These are phyloP conservation scores for Alitta virens DNA, from an alignment of 2,888 invertebrate genomes.

Conservation along the genomic window DNA sequence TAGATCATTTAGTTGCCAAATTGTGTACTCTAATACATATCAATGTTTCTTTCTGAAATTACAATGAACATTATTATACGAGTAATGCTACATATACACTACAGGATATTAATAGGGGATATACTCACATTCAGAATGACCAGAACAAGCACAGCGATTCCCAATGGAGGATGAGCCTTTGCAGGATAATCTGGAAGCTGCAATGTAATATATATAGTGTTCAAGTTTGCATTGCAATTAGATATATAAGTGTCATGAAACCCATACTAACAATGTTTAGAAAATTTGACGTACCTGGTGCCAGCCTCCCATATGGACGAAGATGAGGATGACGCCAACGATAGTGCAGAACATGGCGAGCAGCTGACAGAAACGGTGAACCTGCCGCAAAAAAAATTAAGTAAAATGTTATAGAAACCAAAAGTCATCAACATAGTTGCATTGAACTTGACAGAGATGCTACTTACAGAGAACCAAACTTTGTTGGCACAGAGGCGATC, in stretches of 20 bases:
- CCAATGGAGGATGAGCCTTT: slow-evolving; percentile 55
- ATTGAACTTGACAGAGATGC: too few species aligned
- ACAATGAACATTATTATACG: too few species aligned
- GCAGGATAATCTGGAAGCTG: slow-evolving; percentile 30
- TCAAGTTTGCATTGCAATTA: neutral
- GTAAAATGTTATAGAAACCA: too few species aligned
- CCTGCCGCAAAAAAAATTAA: slow-evolving; percentile 17
- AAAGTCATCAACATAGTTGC: too few species aligned
- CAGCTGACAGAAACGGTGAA: slow-evolving; percentile 28
- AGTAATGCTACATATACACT: too few species aligned
- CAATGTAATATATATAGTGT: neutral
- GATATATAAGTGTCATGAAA: too few species aligned
- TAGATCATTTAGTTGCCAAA: neutral
- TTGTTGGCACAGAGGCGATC: slow-evolving; percentile 39
- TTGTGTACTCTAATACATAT: too few species aligned
- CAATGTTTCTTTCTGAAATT: too few species aligned
- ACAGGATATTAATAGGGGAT: neutral
- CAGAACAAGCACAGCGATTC: slow-evolving; percentile 53
- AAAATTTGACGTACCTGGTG: slow-evolving; percentile 32
- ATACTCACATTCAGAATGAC: slow-evolving; percentile 53
- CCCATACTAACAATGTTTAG: too few species aligned
- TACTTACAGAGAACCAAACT: slow-evolving; percentile 55
- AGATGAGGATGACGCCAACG: slow-evolving; percentile 49
- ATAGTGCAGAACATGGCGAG: slow-evolving; percentile 33
- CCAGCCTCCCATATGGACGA: slow-evolving; percentile 46